These are phyloP conservation scores for Babylonia areolata DNA, from an alignment of 1,140 invertebrate genomes.

Conservation along the genomic window DNA sequence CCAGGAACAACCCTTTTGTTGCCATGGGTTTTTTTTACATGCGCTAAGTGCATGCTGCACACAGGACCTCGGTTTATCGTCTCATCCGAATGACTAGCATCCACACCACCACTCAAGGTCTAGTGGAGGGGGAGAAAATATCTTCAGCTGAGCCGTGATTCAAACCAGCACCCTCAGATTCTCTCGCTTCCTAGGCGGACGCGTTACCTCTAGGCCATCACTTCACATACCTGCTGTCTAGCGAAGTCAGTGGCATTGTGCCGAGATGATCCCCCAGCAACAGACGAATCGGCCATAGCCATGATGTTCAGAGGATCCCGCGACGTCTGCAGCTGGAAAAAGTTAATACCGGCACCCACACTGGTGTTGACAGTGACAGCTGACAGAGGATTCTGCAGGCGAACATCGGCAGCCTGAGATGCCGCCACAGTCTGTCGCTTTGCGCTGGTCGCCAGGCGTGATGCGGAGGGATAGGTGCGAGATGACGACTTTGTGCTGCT, in stretches of 20 bases:
- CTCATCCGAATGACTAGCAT: too few relatives aligned
- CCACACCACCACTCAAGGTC: too few relatives aligned
- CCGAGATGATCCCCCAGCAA: neutral
- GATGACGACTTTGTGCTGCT: conserved; percentile 12
- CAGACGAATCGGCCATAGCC: neutral
- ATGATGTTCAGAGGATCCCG: conserved; percentile 27
- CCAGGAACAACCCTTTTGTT: too few relatives aligned
- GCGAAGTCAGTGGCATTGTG: neutral
- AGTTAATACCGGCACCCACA: neutral
- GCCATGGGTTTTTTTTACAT: too few relatives aligned
- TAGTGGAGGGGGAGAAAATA: too few relatives aligned
- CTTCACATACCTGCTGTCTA: conserved; percentile 27
- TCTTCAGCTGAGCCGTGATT: too few relatives aligned
- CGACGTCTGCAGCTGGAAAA: neutral
- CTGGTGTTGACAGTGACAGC: neutral
- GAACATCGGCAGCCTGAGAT: conserved; percentile 1
- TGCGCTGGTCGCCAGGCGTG: neutral
- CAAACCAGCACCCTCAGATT: too few relatives aligned
- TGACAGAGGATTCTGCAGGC: neutral
- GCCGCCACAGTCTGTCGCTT: conserved; percentile 15
- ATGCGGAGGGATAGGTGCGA: conserved; percentile 16
- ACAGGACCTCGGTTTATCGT: too few relatives aligned
- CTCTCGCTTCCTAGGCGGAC: too few relatives aligned
- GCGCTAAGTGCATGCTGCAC: too few relatives aligned
- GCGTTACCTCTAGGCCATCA: too few relatives aligned